Percentiles rank a stretch among this genome's conserved stretches.
Conservation (phyloP, 1,140 invertebrate species). For the Rhyzopertha dominica region DNA sequence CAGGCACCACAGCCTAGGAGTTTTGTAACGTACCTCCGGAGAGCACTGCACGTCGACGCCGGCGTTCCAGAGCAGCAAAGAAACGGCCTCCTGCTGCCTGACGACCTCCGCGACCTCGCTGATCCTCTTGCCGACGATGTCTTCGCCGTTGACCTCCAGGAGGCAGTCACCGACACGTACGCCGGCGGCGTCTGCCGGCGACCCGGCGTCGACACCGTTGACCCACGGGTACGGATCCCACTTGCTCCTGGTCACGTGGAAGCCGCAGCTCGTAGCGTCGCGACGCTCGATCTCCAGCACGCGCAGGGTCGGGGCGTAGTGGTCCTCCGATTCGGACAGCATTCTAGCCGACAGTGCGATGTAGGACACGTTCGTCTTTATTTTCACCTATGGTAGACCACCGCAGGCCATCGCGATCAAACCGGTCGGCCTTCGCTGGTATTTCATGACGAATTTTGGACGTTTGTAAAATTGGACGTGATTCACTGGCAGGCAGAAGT, state of each 20-base stretch:
- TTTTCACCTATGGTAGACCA: no score
- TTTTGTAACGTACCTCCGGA: constrained; percentile 42
- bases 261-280: constrained; percentile 51
- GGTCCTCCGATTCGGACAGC: constrained; percentile 34
- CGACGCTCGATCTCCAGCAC: constrained; percentile 38
- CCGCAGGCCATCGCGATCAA: no score
- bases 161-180: constrained; percentile 58
- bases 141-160: constrained; percentile 56
- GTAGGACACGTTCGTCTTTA: constrained; percentile 30
- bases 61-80: constrained; percentile 48
- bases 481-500: no score
- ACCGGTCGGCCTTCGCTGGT: no score
- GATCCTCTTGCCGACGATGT: constrained; percentile 56
- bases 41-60: constrained; percentile 47
- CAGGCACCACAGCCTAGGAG: background rate
- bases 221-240: constrained; percentile 72
- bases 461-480: no score
- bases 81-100: constrained; percentile 44
- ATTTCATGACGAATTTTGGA: no score
- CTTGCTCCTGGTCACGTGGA: constrained; percentile 60
- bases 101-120: constrained; percentile 55
- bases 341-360: constrained; percentile 25
- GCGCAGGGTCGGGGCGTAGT: constrained; percentile 37
- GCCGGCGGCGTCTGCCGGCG: constrained; percentile 48
- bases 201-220: constrained; percentile 48